Evolutionary conservation across 1,140 invertebrate species (phyloP).

Genomic region (Tetramorium alpestre): DNA sequence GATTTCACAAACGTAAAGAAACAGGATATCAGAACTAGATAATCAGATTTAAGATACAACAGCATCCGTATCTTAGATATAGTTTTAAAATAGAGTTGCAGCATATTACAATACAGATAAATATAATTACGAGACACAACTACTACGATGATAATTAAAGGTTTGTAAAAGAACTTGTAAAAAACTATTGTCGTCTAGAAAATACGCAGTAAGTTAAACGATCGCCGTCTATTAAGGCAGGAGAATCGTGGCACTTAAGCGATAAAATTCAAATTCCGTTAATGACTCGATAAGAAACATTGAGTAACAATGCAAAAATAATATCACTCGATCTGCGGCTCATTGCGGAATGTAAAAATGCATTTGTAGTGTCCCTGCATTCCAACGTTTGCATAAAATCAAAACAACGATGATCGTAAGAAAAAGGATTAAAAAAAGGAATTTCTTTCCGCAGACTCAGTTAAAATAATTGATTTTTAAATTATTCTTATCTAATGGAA

Average conservation of each 20-base stretch:
- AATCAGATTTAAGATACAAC: too few species aligned
- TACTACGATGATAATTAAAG: not conserved
- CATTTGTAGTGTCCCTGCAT: not conserved
- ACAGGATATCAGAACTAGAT: too few species aligned
- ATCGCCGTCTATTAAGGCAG: not conserved
- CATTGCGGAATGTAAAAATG: not conserved
- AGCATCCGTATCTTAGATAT: not conserved
- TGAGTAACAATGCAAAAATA: conserved; percentile 25
- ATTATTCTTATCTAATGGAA: not conserved
- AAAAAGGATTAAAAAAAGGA: not conserved
- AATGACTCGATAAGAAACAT: conserved; percentile 30
- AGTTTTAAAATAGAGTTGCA: not conserved
- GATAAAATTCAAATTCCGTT: conserved; percentile 23
- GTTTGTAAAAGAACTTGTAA: not conserved
- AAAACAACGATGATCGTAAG: not conserved
- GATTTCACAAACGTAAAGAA: not conserved
- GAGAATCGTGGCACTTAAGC: conserved; percentile 6
- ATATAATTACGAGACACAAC: not conserved
- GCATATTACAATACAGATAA: not conserved
- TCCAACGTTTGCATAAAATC: conserved; percentile 1
- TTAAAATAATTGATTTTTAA: not conserved
- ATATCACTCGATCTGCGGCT: not conserved
- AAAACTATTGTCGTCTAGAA: not conserved
- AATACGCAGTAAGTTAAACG: not conserved
- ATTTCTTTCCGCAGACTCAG: not conserved